These are phyloP conservation scores for Luidia sarsii DNA, from an alignment of 53 echinoderm and acorn worm genomes.

Conservation along the genomic window DNA sequence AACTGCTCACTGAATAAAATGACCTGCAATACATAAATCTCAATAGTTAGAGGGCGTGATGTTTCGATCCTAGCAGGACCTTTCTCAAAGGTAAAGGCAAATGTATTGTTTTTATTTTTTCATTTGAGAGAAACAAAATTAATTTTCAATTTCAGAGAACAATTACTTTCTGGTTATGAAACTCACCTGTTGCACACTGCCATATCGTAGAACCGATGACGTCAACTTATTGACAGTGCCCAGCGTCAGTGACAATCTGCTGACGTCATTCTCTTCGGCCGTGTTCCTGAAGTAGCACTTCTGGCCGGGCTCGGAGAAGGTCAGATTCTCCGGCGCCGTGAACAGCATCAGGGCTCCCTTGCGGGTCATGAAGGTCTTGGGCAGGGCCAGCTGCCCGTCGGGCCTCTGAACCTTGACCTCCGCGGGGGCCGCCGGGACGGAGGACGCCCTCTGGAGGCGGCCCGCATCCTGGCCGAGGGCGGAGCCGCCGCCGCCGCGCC, in stretches of 20 bases:
- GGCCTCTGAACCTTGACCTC: slow-evolving; percentile 38
- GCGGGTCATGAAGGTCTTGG: slow-evolving; percentile 88
- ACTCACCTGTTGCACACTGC: slow-evolving; percentile 43
- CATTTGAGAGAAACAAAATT: neutral
- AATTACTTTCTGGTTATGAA: no score
- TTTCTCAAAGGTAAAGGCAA: no score
- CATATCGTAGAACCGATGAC: slow-evolving; percentile 86
- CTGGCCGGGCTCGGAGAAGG: slow-evolving; percentile 68
- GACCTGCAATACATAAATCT: no score
- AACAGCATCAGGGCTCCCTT: slow-evolving; percentile 95
- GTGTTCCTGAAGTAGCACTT: slow-evolving; percentile 69
- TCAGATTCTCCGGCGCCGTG: slow-evolving; percentile 76
- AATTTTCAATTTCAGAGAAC: neutral
- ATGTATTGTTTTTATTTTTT: neutral
- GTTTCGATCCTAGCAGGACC: no score
- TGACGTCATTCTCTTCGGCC: slow-evolving; percentile 47
- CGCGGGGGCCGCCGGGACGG: neutral
- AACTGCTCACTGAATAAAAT: no score
- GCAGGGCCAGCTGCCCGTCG: slow-evolving; percentile 52
- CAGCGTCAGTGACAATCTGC: slow-evolving; percentile 58
- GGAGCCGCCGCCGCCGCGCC: slow-evolving; percentile 20
- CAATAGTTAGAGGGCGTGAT: no score
- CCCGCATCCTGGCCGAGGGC: neutral
- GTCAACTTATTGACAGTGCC: slow-evolving; percentile 78
- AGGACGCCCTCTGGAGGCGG: neutral